Conservation (phyloP, 2,113 vertebrate genomes). For the Eulemur macaco region DNA sequence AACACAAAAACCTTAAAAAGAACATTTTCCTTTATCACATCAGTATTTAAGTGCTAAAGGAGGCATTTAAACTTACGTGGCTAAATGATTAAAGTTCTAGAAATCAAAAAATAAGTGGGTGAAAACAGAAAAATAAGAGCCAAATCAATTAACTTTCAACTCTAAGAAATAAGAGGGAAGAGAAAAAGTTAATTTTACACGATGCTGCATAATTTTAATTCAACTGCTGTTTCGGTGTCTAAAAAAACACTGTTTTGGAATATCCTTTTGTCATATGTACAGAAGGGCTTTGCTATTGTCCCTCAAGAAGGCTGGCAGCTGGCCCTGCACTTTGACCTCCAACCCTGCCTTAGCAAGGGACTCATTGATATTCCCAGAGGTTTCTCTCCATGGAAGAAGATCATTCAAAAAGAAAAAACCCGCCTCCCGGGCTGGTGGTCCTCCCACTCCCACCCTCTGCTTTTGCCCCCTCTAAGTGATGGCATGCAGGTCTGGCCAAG, state of each 20-base stretch:
- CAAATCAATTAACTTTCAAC: slow-evolving; percentile 42
- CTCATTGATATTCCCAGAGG: slow-evolving; percentile 84
- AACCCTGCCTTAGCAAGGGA: slow-evolving; percentile 85
- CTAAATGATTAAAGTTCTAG: slow-evolving; percentile 17
- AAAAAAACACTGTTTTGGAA: slow-evolving; percentile 76
- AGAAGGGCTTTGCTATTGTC: slow-evolving; percentile 85
- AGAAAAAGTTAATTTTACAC: slow-evolving; percentile 79
- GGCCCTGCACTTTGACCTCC: slow-evolving; percentile 89
- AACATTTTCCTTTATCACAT: neutral
- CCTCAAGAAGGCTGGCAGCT: slow-evolving; percentile 88
- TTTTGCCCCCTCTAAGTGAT: slow-evolving; percentile 84
- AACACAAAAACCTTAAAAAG: neutral
- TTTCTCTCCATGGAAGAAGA: slow-evolving; percentile 85
- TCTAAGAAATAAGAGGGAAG: slow-evolving; percentile 35
- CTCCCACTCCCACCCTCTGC: slow-evolving; percentile 69
- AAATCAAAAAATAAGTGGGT: neutral
- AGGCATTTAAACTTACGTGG: neutral
- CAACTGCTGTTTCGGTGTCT: slow-evolving; percentile 75
- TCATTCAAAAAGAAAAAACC: slow-evolving; percentile 82
- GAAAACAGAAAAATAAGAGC: slow-evolving; percentile 46
- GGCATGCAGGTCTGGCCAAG: slow-evolving; percentile 85
- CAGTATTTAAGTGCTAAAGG: neutral
- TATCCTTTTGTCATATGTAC: slow-evolving; percentile 77
- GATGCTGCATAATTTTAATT: slow-evolving; percentile 76
- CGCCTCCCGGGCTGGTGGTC: slow-evolving; percentile 85